Base-by-base conservation (phyloP, 1,140 invertebrate genomes). In the Protaetia brevitarsis region DNA sequence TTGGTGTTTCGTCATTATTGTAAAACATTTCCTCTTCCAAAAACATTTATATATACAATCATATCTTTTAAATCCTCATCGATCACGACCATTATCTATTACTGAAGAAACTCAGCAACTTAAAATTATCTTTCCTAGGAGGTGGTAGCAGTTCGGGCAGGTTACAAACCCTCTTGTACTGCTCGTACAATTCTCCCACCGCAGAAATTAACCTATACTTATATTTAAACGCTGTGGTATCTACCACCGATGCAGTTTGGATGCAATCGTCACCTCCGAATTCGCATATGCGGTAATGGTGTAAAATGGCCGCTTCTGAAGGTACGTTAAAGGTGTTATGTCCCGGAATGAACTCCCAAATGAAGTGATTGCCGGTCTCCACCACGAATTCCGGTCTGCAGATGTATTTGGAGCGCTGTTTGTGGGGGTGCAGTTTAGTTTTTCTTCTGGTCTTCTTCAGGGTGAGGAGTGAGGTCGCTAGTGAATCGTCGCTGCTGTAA, bases 291-390 rank as follows among this genome's bases (percentile, higher is more conserved):
- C 95, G 79, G 76, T 97, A 97, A 76, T 98, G 95, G 74, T 98
- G 95, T 23, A 98, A 81, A 63, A 96, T 90, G 0, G 90, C 95
- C 0, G 89, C 84, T 57, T 92, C 88, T 1, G 90, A 83, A 0
- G 91, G 89, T 0, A 96, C 90, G 69, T 93, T 93, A 1, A 91
- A 78, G 0, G 91, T 91, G 0, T 70, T 74, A 71, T 81, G 79
- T 0, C 89, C 90, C 0, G 92, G 88, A 2, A 90, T 83, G 70
- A 92, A 93, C 78, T 95, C 92, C 94, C 94, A 96, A 0, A 97
- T 88, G 74, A 96, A 95, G 78, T 97, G 95, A 79, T 97, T 97
- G 0, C 94, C 94, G 1, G 93, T 90, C 77, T 95, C 93, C 0
- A 95, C 86, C 0, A 95, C 90, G 27, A 87, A 82, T 62, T 88